phyloP scores from a whole-genome alignment of 2,113 vertebrate species.

The Puma concolor region DNA sequence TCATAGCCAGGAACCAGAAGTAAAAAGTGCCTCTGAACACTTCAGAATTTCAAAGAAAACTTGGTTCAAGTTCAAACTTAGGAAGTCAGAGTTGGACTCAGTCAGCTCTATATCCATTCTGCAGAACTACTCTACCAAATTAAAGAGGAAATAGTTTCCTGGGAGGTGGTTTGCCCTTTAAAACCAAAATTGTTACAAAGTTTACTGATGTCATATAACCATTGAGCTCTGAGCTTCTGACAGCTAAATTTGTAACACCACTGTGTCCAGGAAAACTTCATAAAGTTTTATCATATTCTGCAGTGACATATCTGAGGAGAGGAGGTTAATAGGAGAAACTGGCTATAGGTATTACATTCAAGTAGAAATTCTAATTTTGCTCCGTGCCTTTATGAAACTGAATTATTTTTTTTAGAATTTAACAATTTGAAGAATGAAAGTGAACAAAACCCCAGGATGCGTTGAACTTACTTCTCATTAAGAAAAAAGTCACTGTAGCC shows the following conservation, averaged over 20 bases:
- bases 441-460: background rate
- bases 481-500: background rate
- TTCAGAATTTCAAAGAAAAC: slow-evolving; percentile 68
- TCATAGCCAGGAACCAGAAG: slow-evolving; percentile 58
- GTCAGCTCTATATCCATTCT: background rate
- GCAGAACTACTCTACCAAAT: slow-evolving; percentile 42
- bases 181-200: slow-evolving; percentile 39
- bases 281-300: background rate
- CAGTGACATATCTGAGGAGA: background rate
- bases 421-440: slow-evolving; percentile 50
- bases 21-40: slow-evolving; percentile 60
- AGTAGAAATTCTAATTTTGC: slow-evolving; percentile 1
- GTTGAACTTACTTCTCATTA: background rate
- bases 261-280: background rate
- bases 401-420: slow-evolving; percentile 28
- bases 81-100: slow-evolving; percentile 45
- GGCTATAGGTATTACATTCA: background rate
- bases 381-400: slow-evolving; percentile 13
- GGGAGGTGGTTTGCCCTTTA: background rate
- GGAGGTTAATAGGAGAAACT: background rate
- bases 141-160: slow-evolving; percentile 38
- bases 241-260: background rate
- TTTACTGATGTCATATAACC: background rate
- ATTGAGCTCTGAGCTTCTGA: background rate
- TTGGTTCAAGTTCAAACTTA: slow-evolving; percentile 61